These are phyloP conservation scores for Podargus strigoides DNA, from an alignment of 2,797 vertebrate genomes.

Conservation along the genomic window DNA sequence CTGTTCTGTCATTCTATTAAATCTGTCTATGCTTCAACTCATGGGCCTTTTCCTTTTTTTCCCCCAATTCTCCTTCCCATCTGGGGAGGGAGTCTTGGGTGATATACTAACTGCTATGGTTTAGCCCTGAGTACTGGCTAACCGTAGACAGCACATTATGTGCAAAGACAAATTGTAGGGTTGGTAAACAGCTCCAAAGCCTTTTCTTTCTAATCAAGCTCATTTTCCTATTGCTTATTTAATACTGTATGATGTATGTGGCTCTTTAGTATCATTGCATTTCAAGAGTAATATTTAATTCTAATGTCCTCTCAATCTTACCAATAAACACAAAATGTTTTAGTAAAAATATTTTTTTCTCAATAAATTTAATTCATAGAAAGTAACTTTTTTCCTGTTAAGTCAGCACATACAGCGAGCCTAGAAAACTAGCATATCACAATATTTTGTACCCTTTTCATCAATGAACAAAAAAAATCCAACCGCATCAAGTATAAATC, in stretches of 20 bases:
- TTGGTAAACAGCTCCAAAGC: not conserved
- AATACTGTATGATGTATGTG: not conserved
- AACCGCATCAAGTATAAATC: not conserved
- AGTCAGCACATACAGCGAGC: not conserved
- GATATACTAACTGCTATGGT: too few species aligned
- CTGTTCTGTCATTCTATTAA: too few species aligned
- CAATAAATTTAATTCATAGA: not conserved
- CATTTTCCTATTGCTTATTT: not conserved
- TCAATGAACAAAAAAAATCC: not conserved
- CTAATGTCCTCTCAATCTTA: not conserved
- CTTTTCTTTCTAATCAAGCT: not conserved
- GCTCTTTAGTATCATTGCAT: not conserved
- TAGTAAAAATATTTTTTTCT: not conserved
- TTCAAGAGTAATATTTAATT: not conserved
- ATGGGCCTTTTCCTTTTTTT: too few species aligned
- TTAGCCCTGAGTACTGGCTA: too few species aligned
- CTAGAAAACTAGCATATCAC: not conserved
- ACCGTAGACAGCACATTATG: too few species aligned
- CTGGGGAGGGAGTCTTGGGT: too few species aligned
- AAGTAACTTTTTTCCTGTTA: not conserved
- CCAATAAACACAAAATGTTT: not conserved
- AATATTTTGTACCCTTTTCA: not conserved
- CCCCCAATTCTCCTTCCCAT: too few species aligned
- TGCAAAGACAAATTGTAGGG: not conserved
- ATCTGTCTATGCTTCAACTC: too few species aligned